Evolutionary conservation across 2,888 invertebrate species (phyloP).

Genomic region (Cremastobaeus sp.): DNA sequence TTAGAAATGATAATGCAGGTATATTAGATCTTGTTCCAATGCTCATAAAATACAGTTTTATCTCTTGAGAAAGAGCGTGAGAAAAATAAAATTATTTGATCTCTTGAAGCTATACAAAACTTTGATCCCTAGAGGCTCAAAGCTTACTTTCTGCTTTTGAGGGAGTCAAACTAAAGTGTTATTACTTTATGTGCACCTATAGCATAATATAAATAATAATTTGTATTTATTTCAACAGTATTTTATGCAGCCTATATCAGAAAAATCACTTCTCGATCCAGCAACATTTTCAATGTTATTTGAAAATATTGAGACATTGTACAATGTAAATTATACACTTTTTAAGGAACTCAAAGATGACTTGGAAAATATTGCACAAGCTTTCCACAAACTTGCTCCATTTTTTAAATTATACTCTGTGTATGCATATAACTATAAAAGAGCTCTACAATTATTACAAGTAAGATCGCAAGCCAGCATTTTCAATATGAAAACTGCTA

Average conservation of each 20-base stretch:
- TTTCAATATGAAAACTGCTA: not conserved
- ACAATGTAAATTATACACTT: conserved; percentile 83
- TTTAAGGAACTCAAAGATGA: conserved; percentile 81
- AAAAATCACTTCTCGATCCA: conserved; percentile 79
- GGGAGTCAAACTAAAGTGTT: not conserved
- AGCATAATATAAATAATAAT: not conserved
- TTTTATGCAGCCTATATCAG: conserved; percentile 82
- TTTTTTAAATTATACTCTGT: conserved; percentile 88
- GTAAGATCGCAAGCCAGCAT: too few relatives aligned
- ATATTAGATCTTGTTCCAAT: too few relatives aligned
- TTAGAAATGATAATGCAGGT: conserved; percentile 83
- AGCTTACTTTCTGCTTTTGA: too few relatives aligned
- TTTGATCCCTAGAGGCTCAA: too few relatives aligned
- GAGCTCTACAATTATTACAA: conserved; percentile 82
- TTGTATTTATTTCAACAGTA: conserved; percentile 69
- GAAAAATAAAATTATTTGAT: too few relatives aligned
- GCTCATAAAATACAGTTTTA: too few relatives aligned
- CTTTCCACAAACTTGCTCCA: conserved; percentile 86
- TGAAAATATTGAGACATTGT: conserved; percentile 83
- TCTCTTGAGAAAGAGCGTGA: too few relatives aligned
- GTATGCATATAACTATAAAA: conserved; percentile 87
- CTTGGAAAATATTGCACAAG: conserved; percentile 81
- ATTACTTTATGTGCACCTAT: not conserved
- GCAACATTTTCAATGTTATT: conserved; percentile 81
- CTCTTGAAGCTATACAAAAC: too few relatives aligned